Conservation (phyloP, 2,797 vertebrate genomes). For the Pantherophis vulpinus region DNA sequence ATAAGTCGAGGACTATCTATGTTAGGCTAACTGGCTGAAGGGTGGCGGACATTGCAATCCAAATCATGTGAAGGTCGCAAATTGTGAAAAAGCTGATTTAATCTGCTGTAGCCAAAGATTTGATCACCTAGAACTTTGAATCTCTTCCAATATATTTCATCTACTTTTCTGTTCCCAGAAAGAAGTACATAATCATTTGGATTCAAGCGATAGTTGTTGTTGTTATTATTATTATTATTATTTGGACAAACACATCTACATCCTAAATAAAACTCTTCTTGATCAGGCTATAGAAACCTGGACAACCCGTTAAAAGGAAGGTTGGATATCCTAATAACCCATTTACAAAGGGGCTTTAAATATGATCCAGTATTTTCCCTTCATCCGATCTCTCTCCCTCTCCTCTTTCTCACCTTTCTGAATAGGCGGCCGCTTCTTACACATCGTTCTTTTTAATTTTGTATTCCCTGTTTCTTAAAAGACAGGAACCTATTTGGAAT, state of each 20-base stretch:
- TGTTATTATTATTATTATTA: neutral
- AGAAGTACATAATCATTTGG: neutral
- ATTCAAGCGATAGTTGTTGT: neutral
- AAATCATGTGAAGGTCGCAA: neutral
- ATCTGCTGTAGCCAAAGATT: neutral
- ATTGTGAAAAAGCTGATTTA: neutral
- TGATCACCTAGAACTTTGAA: neutral
- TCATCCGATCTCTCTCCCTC: neutral
- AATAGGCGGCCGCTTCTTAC: neutral
- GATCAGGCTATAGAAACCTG: neutral
- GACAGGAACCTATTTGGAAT: neutral
- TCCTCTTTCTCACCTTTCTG: neutral
- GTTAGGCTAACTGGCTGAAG: neutral
- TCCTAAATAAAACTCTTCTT: neutral
- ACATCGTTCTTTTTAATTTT: neutral
- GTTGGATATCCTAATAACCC: too few relatives aligned
- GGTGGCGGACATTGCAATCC: neutral
- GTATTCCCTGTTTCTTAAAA: neutral
- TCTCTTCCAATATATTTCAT: neutral
- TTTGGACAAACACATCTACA: neutral
- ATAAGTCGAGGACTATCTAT: too few relatives aligned
- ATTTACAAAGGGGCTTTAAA: neutral
- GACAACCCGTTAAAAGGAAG: too few relatives aligned
- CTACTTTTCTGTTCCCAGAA: neutral
- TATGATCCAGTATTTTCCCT: neutral